These are phyloP conservation scores for Helostoma temminkii DNA, from an alignment of 2,797 vertebrate species.

Conservation along the genomic window DNA sequence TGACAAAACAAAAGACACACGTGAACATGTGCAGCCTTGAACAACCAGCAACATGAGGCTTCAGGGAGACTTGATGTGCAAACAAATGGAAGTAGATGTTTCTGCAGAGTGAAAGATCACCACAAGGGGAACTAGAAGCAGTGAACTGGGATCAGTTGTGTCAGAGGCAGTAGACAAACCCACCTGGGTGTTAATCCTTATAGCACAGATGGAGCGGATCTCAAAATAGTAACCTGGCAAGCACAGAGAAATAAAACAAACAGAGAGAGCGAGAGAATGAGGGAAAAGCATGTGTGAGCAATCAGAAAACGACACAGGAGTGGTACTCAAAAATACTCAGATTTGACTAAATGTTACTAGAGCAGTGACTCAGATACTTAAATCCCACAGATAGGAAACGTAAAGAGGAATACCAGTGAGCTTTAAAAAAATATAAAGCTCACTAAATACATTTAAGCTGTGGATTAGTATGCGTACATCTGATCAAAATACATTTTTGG, in stretches of 20 bases:
- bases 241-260: conserved; percentile 53
- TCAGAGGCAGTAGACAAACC: conserved; percentile 72
- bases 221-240: conserved; percentile 98
- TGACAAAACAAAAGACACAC: conserved; percentile 73
- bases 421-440: too few species aligned
- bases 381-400: conserved; percentile 45
- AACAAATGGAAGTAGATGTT: conserved; percentile 43
- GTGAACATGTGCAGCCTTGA: conserved; percentile 26
- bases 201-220: conserved; percentile 98
- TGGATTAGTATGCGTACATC: too few species aligned
- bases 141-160: conserved; percentile 67
- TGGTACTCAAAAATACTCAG: conserved; percentile 62
- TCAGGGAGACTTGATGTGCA: conserved; percentile 20
- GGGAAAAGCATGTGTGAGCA: conserved; percentile 36
- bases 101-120: conserved; percentile 18
- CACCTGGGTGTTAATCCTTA: conserved; percentile 99
- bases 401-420: conserved; percentile 25
- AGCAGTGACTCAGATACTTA: conserved; percentile 56
- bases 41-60: conserved; percentile 37
- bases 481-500: too few species aligned
- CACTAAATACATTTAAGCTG: too few species aligned
- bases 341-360: conserved; percentile 59
- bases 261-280: conserved; percentile 19
- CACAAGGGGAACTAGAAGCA: conserved; percentile 48
- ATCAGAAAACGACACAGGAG: conserved; percentile 35